Conservation (phyloP, 2,888 invertebrate genomes). For the Pseudococcus jackbeardsleyi region DNA sequence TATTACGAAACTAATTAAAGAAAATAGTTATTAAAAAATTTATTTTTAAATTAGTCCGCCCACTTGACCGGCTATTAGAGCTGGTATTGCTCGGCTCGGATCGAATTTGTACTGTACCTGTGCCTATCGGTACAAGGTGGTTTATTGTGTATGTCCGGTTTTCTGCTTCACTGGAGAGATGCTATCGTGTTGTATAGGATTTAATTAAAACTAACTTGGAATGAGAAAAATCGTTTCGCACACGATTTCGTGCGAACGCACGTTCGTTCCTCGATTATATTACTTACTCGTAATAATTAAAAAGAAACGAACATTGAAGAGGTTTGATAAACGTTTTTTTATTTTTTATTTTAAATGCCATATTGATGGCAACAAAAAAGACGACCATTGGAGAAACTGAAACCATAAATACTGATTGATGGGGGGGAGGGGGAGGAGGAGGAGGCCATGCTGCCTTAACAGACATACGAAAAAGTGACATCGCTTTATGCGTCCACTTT, state of each 20-base stretch:
- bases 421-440: too few relatives aligned
- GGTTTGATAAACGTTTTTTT: too few relatives aligned
- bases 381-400: too few relatives aligned
- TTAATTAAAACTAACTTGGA: not conserved
- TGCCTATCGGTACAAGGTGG: not conserved
- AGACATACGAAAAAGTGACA: too few relatives aligned
- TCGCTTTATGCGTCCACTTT: too few relatives aligned
- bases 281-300: too few relatives aligned
- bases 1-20: slow-evolving; percentile 43
- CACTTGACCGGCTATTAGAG: slow-evolving; percentile 23
- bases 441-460: too few relatives aligned
- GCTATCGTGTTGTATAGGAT: slow-evolving; percentile 30
- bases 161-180: not conserved
- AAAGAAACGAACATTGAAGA: too few relatives aligned
- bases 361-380: too few relatives aligned
- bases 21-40: slow-evolving; percentile 36
- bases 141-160: slow-evolving; percentile 34
- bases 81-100: not conserved
- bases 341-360: too few relatives aligned
- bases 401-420: too few relatives aligned
- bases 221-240: slow-evolving; percentile 22
- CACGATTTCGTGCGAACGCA: slow-evolving; percentile 30
- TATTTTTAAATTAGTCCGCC: slow-evolving; percentile 42
- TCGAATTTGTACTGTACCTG: not conserved
- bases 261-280: not conserved